These are phyloP conservation scores for Enteromius thamalakanensis DNA, from an alignment of 2,797 vertebrate genomes.

Conservation along the genomic window DNA sequence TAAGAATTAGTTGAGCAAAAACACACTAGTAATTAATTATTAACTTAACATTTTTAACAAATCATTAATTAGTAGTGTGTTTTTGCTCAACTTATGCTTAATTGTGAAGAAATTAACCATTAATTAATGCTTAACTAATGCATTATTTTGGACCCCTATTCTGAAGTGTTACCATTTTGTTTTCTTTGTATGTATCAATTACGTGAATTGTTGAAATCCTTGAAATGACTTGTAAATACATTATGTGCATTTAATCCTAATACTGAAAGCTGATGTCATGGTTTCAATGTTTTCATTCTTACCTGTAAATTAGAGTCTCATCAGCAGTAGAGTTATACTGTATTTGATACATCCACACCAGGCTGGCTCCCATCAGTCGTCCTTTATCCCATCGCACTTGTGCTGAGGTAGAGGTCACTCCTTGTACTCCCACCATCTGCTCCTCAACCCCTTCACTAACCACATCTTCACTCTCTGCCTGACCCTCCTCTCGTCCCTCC, in stretches of 20 bases:
- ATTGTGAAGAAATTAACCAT: too few relatives aligned
- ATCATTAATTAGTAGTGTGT: too few relatives aligned
- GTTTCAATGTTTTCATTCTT: background rate
- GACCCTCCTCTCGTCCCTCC: conserved; percentile 63
- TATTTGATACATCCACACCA: conserved; percentile 95
- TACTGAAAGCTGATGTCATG: background rate
- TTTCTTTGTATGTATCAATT: background rate
- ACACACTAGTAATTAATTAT: too few relatives aligned
- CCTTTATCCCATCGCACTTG: conserved; percentile 87
- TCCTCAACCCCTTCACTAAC: conserved; percentile 71
- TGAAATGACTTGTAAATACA: background rate
- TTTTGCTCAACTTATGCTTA: too few relatives aligned
- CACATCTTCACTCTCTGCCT: conserved; percentile 60
- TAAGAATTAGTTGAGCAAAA: too few relatives aligned
- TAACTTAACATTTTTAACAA: too few relatives aligned
- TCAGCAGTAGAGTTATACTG: conserved; percentile 94
- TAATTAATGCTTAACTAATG: too few relatives aligned
- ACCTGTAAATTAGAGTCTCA: conserved; percentile 90
- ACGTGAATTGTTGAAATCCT: background rate
- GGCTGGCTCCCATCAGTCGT: conserved; percentile 71
- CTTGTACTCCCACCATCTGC: conserved; percentile 80
- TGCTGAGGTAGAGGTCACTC: conserved; percentile 87
- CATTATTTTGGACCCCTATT: too few relatives aligned
- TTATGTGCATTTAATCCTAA: background rate
- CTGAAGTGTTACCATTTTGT: background rate